phyloP scores from a whole-genome alignment of 2,888 invertebrate genomes.

The Leucoma salicis region DNA sequence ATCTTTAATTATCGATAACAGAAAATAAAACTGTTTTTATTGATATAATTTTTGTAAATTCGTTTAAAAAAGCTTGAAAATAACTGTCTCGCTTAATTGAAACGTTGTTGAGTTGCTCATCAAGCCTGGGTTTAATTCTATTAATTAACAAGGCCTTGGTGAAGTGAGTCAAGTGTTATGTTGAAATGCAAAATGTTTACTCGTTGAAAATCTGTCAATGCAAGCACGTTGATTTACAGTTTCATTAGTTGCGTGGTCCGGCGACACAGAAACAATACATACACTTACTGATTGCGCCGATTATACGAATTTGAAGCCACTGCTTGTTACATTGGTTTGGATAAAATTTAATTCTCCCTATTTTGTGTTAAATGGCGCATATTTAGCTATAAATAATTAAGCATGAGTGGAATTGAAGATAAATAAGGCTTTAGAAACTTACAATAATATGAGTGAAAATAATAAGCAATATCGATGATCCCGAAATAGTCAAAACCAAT shows the following conservation, averaged over 20 bases:
- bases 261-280: conserved; percentile 51
- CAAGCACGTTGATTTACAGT: conserved; percentile 73
- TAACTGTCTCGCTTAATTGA: conserved; percentile 42
- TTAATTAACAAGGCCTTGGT: conserved; percentile 62
- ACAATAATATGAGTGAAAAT: no score
- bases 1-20: no score
- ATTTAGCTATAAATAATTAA: no score
- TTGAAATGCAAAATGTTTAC: conserved; percentile 61
- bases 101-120: conserved; percentile 48
- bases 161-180: conserved; percentile 50
- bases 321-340: conserved; percentile 6
- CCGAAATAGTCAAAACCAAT: no score
- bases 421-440: no score
- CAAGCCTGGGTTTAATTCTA: conserved; percentile 59
- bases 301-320: conserved; percentile 29
- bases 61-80: conserved; percentile 24
- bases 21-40: no score
- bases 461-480: no score
- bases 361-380: no score
- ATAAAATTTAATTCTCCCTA: no score
- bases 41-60: no score
- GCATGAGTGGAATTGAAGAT: no score
- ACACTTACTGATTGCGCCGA: conserved; percentile 51
- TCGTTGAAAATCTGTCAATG: conserved; percentile 64
- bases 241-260: conserved; percentile 66